Conservation (phyloP, 1,140 invertebrate genomes). For the Solenopsis fugax region DNA sequence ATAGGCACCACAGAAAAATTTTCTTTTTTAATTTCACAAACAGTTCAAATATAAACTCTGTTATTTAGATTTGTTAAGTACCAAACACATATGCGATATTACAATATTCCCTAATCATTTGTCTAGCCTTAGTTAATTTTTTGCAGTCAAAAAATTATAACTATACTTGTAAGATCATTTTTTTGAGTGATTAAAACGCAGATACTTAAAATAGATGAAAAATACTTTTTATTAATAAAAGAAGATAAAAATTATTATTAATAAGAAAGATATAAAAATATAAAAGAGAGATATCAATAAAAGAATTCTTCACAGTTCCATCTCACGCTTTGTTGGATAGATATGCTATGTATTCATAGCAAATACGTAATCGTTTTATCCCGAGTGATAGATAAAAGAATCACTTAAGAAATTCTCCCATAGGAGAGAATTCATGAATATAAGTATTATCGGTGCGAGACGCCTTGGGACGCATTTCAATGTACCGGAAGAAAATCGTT, state of each 20-base stretch:
- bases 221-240: background rate
- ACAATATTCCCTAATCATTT: no score
- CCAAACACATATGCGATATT: no score
- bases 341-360: background rate
- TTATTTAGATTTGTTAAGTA: no score
- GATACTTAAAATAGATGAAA: background rate
- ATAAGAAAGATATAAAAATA: background rate
- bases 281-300: background rate
- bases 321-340: background rate
- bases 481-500: slow-evolving; percentile 29
- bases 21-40: no score
- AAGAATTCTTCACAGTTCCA: background rate
- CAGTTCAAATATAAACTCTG: no score
- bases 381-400: background rate
- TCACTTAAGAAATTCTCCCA: slow-evolving; percentile 39
- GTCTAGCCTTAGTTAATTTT: no score
- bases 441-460: background rate
- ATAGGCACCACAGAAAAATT: no score
- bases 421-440: background rate
- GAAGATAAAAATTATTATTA: background rate
- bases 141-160: no score
- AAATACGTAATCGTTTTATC: slow-evolving; percentile 34
- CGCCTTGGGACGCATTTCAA: slow-evolving; percentile 13
- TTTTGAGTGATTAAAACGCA: background rate
- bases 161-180: no score